Conservation (phyloP, 2,888 invertebrate species). For the Hydriomena furcata region DNA sequence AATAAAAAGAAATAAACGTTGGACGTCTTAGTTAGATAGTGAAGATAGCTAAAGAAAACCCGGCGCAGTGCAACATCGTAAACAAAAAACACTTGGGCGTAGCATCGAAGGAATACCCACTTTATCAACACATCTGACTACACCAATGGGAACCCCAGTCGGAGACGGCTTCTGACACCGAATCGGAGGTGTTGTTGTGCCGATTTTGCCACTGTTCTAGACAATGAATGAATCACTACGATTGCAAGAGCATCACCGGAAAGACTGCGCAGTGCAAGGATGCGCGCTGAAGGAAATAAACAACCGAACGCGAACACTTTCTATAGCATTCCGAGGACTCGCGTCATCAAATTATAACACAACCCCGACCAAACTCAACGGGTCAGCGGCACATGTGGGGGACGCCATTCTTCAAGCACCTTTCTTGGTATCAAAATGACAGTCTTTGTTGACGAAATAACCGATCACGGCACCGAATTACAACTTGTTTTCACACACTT, state of each 20-base stretch:
- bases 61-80: conserved; percentile 58
- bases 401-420: conserved; percentile 89
- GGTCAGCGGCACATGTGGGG: conserved; percentile 86
- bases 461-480: conserved; percentile 66
- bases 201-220: conserved; percentile 63
- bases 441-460: conserved; percentile 78
- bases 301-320: conserved; percentile 50
- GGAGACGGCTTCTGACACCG: conserved; percentile 12
- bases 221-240: conserved; percentile 79
- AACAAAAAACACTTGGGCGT: conserved; percentile 73
- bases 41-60: conserved; percentile 12
- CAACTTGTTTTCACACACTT: conserved; percentile 62
- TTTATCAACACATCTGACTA: conserved; percentile 33
- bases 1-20: not conserved
- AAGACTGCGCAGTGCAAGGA: conserved; percentile 34
- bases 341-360: conserved; percentile 71
- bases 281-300: conserved; percentile 52
- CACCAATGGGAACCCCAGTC: conserved; percentile 11
- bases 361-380: conserved; percentile 69
- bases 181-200: conserved; percentile 45
- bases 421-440: conserved; percentile 86
- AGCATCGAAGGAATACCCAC: conserved; percentile 41
- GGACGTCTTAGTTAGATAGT: conserved; percentile 11
- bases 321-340: conserved; percentile 58
- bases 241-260: conserved; percentile 58